Evolutionary conservation across 2,797 vertebrate species (phyloP).

Genomic region (Xiphorhynchus erythropygius): DNA sequence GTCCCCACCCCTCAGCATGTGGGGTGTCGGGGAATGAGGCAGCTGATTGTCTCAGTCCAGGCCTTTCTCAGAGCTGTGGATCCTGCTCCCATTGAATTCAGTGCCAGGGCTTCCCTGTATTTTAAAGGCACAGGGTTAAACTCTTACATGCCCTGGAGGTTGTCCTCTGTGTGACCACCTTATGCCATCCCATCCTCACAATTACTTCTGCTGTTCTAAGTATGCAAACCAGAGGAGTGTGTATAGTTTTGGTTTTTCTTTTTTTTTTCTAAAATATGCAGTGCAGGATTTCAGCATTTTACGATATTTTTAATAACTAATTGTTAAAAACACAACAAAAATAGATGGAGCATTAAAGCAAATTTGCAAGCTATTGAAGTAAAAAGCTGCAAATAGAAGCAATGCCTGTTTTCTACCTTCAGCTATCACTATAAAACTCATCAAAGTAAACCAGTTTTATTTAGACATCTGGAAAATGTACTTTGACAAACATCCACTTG

Average conservation of each 20-base stretch:
- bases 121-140: not conserved
- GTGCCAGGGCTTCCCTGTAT: not conserved
- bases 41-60: not conserved
- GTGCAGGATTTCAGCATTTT: not conserved
- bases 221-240: not conserved
- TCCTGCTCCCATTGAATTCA: not conserved
- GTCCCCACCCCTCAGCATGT: rapidly evolving
- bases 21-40: not conserved
- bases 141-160: not conserved
- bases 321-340: slow-evolving; percentile 28
- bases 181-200: not conserved
- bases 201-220: not conserved
- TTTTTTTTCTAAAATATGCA: not conserved
- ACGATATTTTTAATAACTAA: slow-evolving; percentile 36
- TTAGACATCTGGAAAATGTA: slow-evolving; percentile 75
- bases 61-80: not conserved
- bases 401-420: not conserved
- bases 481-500: slow-evolving; percentile 72
- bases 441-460: slow-evolving; percentile 74
- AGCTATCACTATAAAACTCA: slow-evolving; percentile 62
- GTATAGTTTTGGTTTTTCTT: too few relatives aligned
- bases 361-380: slow-evolving; percentile 34
- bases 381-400: slow-evolving; percentile 57
- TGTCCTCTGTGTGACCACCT: not conserved
- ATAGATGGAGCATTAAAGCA: slow-evolving; percentile 39